Percentiles rank a stretch among this genome's conserved stretches.
phyloP scores from a whole-genome alignment of 2,113 vertebrate species.

The Nesoenas mayeri region DNA sequence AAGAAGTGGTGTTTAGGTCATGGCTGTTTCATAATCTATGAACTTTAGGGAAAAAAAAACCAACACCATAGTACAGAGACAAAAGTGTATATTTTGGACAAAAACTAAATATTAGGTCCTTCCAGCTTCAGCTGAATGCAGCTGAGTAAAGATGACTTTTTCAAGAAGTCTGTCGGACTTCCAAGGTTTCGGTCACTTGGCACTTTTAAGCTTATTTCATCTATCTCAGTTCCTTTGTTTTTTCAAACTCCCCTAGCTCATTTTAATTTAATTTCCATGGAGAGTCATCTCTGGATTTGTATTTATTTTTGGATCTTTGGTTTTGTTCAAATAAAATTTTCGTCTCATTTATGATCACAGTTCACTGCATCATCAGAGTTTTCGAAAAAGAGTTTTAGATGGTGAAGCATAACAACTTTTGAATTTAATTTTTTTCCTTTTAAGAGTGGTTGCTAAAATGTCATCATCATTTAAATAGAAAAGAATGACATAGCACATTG shows the following conservation, averaged over 20 bases:
- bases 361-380: neutral
- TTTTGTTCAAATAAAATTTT: conserved; percentile 25
- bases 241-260: neutral
- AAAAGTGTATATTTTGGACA: neutral
- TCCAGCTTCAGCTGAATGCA: neutral
- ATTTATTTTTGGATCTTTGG: conserved; percentile 5
- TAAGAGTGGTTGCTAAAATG: neutral
- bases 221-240: neutral
- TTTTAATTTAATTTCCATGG: conserved; percentile 53
- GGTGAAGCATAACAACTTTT: neutral
- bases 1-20: neutral
- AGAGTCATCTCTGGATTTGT: neutral
- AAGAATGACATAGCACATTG: neutral
- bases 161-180: neutral
- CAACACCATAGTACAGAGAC: neutral
- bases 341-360: conserved; percentile 32
- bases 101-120: neutral
- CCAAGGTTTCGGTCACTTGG: neutral
- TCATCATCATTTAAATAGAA: neutral
- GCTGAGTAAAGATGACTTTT: neutral
- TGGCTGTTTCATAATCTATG: neutral
- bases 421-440: conserved; percentile 17
- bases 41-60: neutral
- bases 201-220: neutral
- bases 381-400: conserved; percentile 6